These are phyloP conservation scores for Furnarius figulus DNA, from an alignment of 2,113 vertebrate genomes.

Conservation along the genomic window DNA sequence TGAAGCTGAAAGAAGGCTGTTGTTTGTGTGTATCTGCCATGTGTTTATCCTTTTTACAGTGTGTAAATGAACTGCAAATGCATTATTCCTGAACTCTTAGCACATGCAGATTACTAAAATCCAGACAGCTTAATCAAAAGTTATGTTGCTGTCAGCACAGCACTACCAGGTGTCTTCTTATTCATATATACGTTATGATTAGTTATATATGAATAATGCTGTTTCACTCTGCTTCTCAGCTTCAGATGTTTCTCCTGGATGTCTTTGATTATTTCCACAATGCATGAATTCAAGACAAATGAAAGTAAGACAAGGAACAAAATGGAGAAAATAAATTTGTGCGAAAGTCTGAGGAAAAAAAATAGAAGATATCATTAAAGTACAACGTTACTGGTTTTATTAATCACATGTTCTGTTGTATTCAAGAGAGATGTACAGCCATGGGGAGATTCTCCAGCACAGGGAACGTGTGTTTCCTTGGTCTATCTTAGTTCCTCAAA, in stretches of 20 bases:
- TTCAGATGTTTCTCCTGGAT: slow-evolving; percentile 43
- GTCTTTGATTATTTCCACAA: slow-evolving; percentile 63
- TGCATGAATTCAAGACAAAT: not conserved
- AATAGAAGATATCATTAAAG: not conserved
- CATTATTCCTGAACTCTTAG: slow-evolving; percentile 26
- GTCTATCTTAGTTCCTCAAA: not conserved
- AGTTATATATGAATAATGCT: slow-evolving; percentile 51
- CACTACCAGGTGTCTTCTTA: not conserved
- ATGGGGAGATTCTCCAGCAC: not conserved
- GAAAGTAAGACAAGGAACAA: slow-evolving; percentile 14
- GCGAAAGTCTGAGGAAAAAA: not conserved
- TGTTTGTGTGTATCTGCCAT: slow-evolving; percentile 19
- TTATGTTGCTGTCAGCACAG: slow-evolving; percentile 7
- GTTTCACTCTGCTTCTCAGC: slow-evolving; percentile 35
- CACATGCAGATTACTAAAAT: slow-evolving; percentile 25
- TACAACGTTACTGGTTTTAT: not conserved
- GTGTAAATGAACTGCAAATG: slow-evolving; percentile 21
- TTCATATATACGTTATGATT: slow-evolving; percentile 45
- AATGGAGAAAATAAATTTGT: not conserved
- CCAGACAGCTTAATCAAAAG: slow-evolving; percentile 56
- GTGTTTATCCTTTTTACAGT: slow-evolving; percentile 15
- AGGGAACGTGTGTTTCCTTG: not conserved
- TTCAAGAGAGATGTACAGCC: not conserved
- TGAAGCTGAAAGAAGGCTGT: not conserved
- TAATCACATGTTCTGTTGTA: not conserved